phyloP scores from a whole-genome alignment of 2,888 invertebrate genomes.

The Ophraella communa region DNA sequence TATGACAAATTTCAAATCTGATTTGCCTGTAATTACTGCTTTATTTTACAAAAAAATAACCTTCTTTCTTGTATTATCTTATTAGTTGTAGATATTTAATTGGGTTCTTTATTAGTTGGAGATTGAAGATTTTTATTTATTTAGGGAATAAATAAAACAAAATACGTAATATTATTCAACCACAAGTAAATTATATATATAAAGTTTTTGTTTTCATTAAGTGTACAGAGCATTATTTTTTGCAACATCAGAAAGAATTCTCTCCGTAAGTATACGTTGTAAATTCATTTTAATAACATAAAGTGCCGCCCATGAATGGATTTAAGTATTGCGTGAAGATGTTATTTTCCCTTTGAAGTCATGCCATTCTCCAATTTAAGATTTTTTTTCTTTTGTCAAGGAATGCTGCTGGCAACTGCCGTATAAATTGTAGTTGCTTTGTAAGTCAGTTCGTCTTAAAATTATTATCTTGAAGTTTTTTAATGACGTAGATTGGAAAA shows the following conservation, averaged over 20 bases:
- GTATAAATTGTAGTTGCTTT: not conserved
- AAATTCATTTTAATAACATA: conserved; percentile 4
- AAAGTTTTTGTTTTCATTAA: not conserved
- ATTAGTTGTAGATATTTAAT: too few relatives aligned
- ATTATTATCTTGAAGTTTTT: not conserved
- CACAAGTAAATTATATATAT: not conserved
- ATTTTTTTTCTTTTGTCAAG: not conserved
- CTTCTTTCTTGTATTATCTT: not conserved
- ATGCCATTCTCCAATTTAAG: conserved; percentile 10
- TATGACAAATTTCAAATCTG: too few relatives aligned
- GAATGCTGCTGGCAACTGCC: conserved; percentile 5
- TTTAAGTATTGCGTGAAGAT: conserved; percentile 8
- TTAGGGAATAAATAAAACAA: too few relatives aligned
- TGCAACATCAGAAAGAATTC: not conserved
- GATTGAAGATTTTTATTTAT: too few relatives aligned
- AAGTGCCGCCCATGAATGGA: conserved; percentile 9
- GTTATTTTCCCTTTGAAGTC: conserved; percentile 7
- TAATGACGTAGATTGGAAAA: not conserved
- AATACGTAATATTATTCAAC: too few relatives aligned
- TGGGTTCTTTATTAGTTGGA: too few relatives aligned
- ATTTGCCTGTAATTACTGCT: too few relatives aligned
- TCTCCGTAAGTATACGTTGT: not conserved
- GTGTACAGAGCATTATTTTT: not conserved
- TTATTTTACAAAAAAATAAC: not conserved
- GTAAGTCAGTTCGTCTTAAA: not conserved